Evolutionary conservation across 2,113 vertebrate genomes (phyloP), one percentile per base, ranked within the genome.

Genomic region (Prolemur simus): DNA sequence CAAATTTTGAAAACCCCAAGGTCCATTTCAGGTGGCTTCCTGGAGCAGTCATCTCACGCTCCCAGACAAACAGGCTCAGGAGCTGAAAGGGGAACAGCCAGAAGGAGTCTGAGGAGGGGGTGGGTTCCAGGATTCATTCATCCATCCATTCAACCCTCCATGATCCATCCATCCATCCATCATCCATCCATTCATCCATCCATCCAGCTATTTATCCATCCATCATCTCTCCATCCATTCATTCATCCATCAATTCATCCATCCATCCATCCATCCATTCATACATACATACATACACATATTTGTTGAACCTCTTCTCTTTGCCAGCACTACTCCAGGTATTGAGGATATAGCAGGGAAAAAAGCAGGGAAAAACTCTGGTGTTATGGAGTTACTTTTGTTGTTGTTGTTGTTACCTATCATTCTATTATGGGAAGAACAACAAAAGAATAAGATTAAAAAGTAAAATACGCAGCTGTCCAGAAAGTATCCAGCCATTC

Each of bases 101-200:
- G 12, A 32, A 60, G 8, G 10, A 11, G 20, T 74, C 34, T 14
- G 8, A 34, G 13, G 15, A 47, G 39, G 14, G 56, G 10, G n/a
- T 60, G 25, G 39, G 6, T 73, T 13, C 23, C n/a, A 60, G 8
- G 3, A 11, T 34, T 29, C 68, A 71, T 23, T 3, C 20, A 23
- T 11, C 9, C 20, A 39, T 5, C 68, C 20, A 69, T 3, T 20
- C n/a, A 69, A 2, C 4, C n/a, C 39, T 1, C 9, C 20, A 69
- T 12, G 4, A n/a, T 0, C 66, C n/a, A 69, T 1, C 3, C 27
- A n/a, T 1, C 47, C 66, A 37, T 11, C 66, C 17, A 69, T n/a
- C 7, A 18, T 21, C 18, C n/a, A 37, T 1, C 8, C 15, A 68
- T 9, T 3, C 15, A n/a, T 8, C 34, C 7, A 17, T 2, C 18